A percentile compares a stretch with the other conserved stretches of the same genome.
Evolutionary conservation across 1,140 invertebrate species (phyloP).

Genomic region (Caerostris darwini): DNA sequence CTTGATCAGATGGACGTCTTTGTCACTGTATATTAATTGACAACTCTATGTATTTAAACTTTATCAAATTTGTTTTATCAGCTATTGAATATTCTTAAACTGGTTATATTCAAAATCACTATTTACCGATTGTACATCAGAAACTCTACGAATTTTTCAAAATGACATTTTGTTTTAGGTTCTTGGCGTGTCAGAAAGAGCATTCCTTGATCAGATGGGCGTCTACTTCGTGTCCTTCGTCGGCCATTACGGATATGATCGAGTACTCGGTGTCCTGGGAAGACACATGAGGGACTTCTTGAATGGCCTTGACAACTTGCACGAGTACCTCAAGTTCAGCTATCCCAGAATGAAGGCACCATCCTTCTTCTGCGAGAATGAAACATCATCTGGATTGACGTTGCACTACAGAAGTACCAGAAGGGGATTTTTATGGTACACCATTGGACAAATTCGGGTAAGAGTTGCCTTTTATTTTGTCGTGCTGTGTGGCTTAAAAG

Average conservation of each 20-base stretch:
- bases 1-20: constrained; percentile 92
- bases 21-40: too few relatives aligned
- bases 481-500: too few relatives aligned
- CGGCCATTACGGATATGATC: constrained; percentile 96
- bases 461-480: constrained; percentile 90
- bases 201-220: constrained; percentile 95
- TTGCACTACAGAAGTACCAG: constrained; percentile 96
- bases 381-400: constrained; percentile 92
- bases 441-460: constrained; percentile 95
- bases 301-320: constrained; percentile 97
- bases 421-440: constrained; percentile 96
- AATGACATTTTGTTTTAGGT: constrained; percentile 84
- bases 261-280: constrained; percentile 92
- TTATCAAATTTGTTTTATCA: too few relatives aligned
- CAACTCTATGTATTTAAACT: too few relatives aligned
- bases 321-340: constrained; percentile 98
- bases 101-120: background rate
- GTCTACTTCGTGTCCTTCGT: constrained; percentile 80
- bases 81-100: too few relatives aligned
- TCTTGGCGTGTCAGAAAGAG: constrained; percentile 90
- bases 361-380: constrained; percentile 97
- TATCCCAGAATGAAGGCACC: constrained; percentile 96
- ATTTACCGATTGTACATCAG: background rate
- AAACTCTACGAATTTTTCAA: background rate
- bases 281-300: constrained; percentile 97